Percentiles rank a stretch among this genome's conserved stretches.
phyloP scores from a whole-genome alignment of 2,113 vertebrate genomes.

The Sprattus sprattus region DNA sequence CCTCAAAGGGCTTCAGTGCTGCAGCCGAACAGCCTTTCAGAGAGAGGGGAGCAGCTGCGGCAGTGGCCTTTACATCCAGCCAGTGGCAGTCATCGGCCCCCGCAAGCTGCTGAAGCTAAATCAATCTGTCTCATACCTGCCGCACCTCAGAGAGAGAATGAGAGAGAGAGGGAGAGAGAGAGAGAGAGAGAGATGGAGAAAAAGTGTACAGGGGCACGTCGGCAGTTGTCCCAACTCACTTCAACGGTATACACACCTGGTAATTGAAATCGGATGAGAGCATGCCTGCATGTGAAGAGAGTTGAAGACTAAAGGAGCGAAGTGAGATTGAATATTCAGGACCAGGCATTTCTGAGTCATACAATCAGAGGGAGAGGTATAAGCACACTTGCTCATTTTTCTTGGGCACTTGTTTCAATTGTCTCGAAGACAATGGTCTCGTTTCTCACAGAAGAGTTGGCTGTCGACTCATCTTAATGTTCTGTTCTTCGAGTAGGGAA shows the following conservation, averaged over 20 bases:
- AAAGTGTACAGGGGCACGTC: background rate
- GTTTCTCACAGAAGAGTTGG: background rate
- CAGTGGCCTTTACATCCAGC: slow-evolving; percentile 65
- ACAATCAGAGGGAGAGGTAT: background rate
- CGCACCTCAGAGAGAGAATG: slow-evolving; percentile 29
- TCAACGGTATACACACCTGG: slow-evolving; percentile 24
- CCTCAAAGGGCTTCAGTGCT: slow-evolving; percentile 58
- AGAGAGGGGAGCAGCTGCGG: slow-evolving; percentile 59
- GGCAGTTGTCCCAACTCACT: slow-evolving; percentile 17
- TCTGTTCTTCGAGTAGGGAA: background rate
- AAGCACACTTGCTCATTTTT: background rate
- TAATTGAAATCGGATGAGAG: background rate
- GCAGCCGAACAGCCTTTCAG: slow-evolving; percentile 59
- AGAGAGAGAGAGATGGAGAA: background rate
- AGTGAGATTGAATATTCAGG: background rate
- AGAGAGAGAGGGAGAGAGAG: background rate
- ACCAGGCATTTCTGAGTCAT: background rate
- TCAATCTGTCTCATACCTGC: slow-evolving; percentile 73
- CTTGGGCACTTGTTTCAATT: background rate
- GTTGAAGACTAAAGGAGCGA: background rate
- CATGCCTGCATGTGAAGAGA: background rate
- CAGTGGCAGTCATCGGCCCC: slow-evolving; percentile 69
- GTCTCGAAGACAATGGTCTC: background rate
- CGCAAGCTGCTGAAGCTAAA: slow-evolving; percentile 66
- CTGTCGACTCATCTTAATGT: background rate